Conservation (phyloP, 2,797 vertebrate genomes). For the Crenuchus spilurus region DNA sequence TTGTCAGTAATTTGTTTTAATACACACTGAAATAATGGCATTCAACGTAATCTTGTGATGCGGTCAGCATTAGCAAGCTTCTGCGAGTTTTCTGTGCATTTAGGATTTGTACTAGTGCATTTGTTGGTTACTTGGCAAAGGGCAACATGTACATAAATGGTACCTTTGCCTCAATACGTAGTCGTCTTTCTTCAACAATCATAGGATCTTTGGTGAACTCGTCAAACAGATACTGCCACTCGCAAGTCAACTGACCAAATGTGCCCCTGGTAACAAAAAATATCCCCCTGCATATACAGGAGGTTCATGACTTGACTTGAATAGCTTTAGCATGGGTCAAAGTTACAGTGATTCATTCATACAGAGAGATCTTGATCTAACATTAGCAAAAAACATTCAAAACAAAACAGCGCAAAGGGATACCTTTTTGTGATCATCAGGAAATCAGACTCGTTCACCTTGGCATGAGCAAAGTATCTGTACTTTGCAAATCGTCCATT, state of each 20-base stretch:
- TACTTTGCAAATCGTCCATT: conserved; percentile 97
- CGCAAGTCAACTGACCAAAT: conserved; percentile 95
- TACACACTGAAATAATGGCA: no score
- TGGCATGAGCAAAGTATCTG: conserved; percentile 94
- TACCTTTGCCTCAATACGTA: conserved; percentile 97
- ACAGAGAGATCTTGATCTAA: no score
- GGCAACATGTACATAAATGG: background rate
- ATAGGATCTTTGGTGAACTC: conserved; percentile 96
- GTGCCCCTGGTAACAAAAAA: conserved; percentile 96
- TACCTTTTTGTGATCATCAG: conserved; percentile 97
- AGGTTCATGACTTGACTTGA: background rate
- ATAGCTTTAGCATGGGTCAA: no score
- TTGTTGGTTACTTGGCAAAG: background rate
- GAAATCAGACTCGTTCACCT: conserved; percentile 94
- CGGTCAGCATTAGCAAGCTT: no score
- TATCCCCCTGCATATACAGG: conserved; percentile 79
- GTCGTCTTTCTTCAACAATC: conserved; percentile 86
- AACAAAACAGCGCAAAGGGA: background rate
- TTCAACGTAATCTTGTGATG: no score
- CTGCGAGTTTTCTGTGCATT: no score
- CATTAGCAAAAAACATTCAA: no score
- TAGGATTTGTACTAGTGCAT: no score
- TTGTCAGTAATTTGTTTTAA: no score
- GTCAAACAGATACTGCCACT: conserved; percentile 96
- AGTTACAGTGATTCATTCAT: no score